These are phyloP conservation scores for Prunella himalayana DNA, from an alignment of 2,113 vertebrate species.

Conservation along the genomic window DNA sequence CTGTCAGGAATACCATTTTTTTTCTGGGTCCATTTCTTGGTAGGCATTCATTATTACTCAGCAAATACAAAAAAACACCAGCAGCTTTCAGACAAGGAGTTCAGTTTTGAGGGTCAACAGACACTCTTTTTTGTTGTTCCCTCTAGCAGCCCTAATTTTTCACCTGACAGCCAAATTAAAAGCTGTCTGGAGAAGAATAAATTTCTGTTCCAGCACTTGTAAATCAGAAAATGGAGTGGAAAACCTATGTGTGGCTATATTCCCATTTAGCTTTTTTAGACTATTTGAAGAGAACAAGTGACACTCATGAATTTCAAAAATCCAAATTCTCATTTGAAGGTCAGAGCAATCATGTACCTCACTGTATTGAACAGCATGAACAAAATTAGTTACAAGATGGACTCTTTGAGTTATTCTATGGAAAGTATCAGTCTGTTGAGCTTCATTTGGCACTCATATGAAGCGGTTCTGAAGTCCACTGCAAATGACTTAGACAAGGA, in stretches of 20 bases:
- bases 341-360: background rate
- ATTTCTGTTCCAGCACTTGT: background rate
- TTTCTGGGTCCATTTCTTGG: background rate
- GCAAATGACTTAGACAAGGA: background rate
- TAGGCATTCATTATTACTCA: background rate
- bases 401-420: background rate
- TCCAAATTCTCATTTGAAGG: background rate
- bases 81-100: background rate
- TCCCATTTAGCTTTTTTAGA: background rate
- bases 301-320: background rate
- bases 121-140: background rate
- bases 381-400: background rate
- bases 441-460: background rate
- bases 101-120: background rate
- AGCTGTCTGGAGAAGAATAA: background rate
- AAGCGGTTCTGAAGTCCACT: background rate
- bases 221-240: background rate
- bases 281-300: background rate
- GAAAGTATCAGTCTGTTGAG: background rate
- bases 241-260: background rate
- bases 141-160: background rate
- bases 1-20: background rate
- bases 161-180: background rate
- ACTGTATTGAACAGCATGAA: background rate
- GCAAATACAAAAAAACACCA: background rate